Percentiles rank a stretch among this genome's conserved stretches.
Conservation (phyloP, 2,888 invertebrate genomes). For the Octodonta nipae region DNA sequence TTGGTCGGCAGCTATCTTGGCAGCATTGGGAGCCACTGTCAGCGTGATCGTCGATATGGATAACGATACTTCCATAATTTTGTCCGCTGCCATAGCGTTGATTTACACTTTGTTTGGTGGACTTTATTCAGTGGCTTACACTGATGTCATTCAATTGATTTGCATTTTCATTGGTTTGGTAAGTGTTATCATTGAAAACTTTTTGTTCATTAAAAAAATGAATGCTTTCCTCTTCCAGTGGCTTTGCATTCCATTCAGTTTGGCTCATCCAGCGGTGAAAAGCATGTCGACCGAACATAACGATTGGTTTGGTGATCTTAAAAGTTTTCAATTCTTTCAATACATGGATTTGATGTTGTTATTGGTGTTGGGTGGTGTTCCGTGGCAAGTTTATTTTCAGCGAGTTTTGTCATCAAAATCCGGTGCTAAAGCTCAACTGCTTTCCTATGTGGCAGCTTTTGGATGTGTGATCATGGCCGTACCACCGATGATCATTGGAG, state of each 20-base stretch:
- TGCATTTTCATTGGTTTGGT: constrained; percentile 96
- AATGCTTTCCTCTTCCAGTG: too few relatives aligned
- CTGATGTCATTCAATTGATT: constrained; percentile 94
- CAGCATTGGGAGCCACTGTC: constrained; percentile 89
- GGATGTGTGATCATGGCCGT: constrained; percentile 96
- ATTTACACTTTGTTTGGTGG: constrained; percentile 97
- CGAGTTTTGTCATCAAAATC: constrained; percentile 92
- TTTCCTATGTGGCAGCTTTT: constrained; percentile 90
- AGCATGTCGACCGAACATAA: constrained; percentile 76
- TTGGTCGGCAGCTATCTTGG: constrained; percentile 96
- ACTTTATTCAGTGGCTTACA: constrained; percentile 95
- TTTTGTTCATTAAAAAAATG: too few relatives aligned
- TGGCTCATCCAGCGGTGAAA: constrained; percentile 77
- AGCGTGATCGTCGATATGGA: constrained; percentile 95
- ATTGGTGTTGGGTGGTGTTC: constrained; percentile 88
- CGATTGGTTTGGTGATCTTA: constrained; percentile 65
- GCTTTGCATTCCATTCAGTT: constrained; percentile 96
- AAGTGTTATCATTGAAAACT: too few relatives aligned
- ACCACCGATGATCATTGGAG: constrained; percentile 92
- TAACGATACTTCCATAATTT: constrained; percentile 79
- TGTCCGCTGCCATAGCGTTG: constrained; percentile 90
- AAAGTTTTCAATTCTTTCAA: constrained; percentile 61
- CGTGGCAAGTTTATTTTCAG: constrained; percentile 99
- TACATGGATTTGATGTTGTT: constrained; percentile 82
- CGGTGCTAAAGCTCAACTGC: constrained; percentile 78